These are phyloP conservation scores for Rhea pennata DNA, from an alignment of 2,113 vertebrate genomes.

Conservation along the genomic window DNA sequence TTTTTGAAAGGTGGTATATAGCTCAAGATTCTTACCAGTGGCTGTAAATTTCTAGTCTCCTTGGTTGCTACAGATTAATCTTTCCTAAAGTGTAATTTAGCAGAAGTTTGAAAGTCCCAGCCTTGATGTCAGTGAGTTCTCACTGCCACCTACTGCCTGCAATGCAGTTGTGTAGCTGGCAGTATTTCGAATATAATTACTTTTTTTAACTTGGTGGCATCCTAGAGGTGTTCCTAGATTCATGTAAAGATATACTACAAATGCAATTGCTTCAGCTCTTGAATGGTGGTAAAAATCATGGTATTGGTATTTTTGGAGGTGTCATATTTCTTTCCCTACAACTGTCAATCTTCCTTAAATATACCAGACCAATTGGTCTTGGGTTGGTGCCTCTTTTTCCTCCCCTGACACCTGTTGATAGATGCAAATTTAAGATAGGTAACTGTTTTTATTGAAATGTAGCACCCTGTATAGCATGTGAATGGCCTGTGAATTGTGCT, in stretches of 20 bases:
- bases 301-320: background rate
- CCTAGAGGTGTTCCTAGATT: background rate
- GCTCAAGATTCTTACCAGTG: background rate
- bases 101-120: background rate
- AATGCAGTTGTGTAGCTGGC: background rate
- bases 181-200: accelerated
- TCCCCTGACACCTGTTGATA: background rate
- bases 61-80: background rate
- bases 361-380: background rate
- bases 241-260: accelerated
- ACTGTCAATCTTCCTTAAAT: background rate
- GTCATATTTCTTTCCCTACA: background rate
- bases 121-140: background rate
- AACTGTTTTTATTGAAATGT: background rate
- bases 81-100: background rate
- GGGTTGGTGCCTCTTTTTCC: background rate
- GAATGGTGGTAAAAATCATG: background rate
- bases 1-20: background rate
- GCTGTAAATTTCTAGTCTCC: background rate
- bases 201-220: background rate
- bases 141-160: constrained; percentile 55
- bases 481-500: background rate
- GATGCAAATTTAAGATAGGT: background rate
- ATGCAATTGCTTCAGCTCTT: background rate
- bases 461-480: accelerated